Evolutionary conservation across 1,140 invertebrate species (phyloP).

Genomic region (Zaprionus ghesquierei): DNA sequence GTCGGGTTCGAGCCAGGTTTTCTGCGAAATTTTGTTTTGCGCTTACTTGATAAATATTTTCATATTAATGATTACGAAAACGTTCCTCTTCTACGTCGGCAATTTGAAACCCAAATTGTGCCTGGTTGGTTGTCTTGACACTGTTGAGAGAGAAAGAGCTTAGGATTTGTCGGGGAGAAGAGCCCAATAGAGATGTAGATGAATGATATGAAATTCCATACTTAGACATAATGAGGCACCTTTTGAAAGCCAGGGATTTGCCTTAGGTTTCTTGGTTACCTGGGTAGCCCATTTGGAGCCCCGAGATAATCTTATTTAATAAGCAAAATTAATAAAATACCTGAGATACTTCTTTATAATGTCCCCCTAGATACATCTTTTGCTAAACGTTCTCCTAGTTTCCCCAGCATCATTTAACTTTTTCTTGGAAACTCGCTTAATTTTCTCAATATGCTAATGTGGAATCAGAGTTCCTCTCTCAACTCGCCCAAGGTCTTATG

Average conservation of each 20-base stretch:
- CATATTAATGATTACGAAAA: slow-evolving; percentile 45
- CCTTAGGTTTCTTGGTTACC: background rate
- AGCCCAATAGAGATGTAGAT: background rate
- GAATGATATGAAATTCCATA: background rate
- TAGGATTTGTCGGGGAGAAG: too few relatives aligned
- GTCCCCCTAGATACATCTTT: background rate
- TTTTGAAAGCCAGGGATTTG: background rate
- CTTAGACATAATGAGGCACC: background rate
- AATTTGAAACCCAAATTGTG: slow-evolving; percentile 5
- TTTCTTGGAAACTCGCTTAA: background rate
- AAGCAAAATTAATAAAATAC: background rate
- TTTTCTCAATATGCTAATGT: slow-evolving; percentile 1
- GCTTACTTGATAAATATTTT: slow-evolving; percentile 56
- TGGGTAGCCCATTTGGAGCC: background rate
- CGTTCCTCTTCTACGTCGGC: background rate
- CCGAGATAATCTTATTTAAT: background rate
- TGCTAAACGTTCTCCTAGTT: background rate
- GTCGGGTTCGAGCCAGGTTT: slow-evolving; percentile 30
- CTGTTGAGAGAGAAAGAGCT: background rate
- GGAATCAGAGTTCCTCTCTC: background rate
- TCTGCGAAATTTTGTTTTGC: slow-evolving; percentile 56
- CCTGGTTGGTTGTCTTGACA: background rate
- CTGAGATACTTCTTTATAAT: too few relatives aligned
- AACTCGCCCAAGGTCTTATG: slow-evolving; percentile 16
- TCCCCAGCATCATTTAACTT: background rate